Evolutionary conservation across 2,113 vertebrate species (phyloP).

Genomic region (Otus sunia): DNA sequence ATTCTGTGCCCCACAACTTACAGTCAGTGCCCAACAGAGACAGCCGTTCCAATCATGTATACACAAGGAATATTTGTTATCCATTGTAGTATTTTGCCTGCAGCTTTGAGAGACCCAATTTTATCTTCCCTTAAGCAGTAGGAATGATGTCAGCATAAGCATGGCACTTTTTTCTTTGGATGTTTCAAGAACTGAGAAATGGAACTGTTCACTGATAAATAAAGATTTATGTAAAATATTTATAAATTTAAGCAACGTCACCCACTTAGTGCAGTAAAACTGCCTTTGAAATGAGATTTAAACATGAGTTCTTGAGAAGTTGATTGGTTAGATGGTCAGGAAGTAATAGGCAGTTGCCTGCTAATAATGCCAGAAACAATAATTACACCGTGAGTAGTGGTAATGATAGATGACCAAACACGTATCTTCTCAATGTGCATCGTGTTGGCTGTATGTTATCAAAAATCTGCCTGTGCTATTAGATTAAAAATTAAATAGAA

Average conservation of each 20-base stretch:
- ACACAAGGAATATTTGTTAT: conserved; percentile 51
- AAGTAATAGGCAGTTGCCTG: not conserved
- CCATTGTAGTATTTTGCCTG: conserved; percentile 58
- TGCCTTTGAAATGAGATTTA: conserved; percentile 8
- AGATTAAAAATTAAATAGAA: not conserved
- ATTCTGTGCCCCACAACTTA: not conserved
- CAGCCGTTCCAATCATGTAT: conserved; percentile 25
- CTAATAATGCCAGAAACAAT: conserved; percentile 5
- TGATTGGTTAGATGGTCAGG: not conserved
- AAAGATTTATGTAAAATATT: not conserved
- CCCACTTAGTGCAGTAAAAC: not conserved
- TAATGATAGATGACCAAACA: not conserved
- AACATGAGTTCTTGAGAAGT: not conserved
- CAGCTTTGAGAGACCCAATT: conserved; percentile 61
- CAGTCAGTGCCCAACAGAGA: not conserved
- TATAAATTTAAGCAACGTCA: not conserved
- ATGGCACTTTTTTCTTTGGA: not conserved
- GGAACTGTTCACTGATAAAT: not conserved
- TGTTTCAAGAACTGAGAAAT: not conserved
- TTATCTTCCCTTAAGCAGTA: conserved; percentile 37
- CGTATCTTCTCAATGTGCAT: not conserved
- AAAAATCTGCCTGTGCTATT: accelerated
- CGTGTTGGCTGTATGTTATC: not conserved
- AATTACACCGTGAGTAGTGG: not conserved
- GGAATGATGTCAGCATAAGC: conserved; percentile 20